Conservation (phyloP, 1,140 invertebrate species). For the Pseudomyrmex pallidus region DNA sequence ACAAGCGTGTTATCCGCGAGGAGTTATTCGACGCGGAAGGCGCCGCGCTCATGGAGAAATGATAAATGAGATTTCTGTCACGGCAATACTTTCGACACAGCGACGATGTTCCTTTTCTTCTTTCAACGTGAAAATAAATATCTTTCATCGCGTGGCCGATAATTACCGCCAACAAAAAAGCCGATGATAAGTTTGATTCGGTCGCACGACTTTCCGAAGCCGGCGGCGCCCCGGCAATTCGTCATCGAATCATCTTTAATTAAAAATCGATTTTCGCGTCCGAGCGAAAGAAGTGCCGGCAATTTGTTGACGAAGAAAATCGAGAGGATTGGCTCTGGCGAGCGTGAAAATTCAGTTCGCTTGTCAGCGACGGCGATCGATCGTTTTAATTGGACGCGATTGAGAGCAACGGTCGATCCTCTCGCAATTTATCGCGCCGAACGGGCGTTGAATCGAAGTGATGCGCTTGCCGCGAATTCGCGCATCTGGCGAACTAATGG, state of each 20-base stretch:
- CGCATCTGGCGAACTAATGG: conserved; percentile 27
- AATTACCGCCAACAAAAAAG: neutral
- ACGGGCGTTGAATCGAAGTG: neutral
- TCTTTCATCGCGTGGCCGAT: neutral
- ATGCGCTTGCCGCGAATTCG: neutral
- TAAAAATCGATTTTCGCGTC: conserved; percentile 29
- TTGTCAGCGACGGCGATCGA: neutral
- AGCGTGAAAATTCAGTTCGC: conserved; percentile 15
- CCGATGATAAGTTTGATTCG: neutral
- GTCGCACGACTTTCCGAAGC: neutral
- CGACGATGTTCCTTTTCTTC: neutral
- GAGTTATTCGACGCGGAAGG: conserved; percentile 12
- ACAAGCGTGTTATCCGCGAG: neutral
- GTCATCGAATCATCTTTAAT: conserved; percentile 1
- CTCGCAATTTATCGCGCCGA: conserved; percentile 23
- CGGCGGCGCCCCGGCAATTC: neutral
- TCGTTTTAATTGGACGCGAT: conserved; percentile 26
- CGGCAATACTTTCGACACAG: neutral
- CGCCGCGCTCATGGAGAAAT: neutral
- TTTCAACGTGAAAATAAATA: conserved; percentile 14
- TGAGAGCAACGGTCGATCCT: neutral
- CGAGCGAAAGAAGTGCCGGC: neutral
- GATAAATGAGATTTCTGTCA: conserved; percentile 36
- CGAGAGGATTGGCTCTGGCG: neutral
- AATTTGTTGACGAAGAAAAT: neutral